Percentiles rank a stretch among this genome's conserved stretches.
Conservation (phyloP, 1,140 invertebrate genomes). For the Neocloeon triangulifer region DNA sequence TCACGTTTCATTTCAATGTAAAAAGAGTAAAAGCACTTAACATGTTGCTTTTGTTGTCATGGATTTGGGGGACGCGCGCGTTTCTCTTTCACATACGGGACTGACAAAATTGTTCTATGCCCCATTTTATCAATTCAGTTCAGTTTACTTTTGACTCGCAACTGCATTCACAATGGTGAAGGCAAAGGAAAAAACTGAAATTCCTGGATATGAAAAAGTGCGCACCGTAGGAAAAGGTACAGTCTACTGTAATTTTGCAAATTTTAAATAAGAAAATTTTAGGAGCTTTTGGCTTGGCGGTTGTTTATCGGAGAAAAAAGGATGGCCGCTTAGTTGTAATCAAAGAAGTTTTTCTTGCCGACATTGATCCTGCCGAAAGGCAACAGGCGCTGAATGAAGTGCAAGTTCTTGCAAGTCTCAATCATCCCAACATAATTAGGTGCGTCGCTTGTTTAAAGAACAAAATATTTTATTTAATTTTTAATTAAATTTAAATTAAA, state of each 20-base stretch:
- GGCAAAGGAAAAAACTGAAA: no score
- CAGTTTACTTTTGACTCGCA: no score
- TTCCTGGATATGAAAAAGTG: constrained; percentile 36
- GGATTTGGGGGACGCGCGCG: no score
- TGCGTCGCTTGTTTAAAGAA: constrained; percentile 5
- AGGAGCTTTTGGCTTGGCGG: constrained; percentile 54
- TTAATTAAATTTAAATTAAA: no score
- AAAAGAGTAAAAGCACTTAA: no score
- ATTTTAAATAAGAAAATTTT: no score
- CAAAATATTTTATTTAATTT: constrained; percentile 1
- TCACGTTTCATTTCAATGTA: no score
- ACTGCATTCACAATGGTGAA: no score
- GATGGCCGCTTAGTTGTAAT: constrained; percentile 45
- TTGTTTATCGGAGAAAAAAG: constrained; percentile 37
- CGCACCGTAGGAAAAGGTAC: constrained; percentile 33
- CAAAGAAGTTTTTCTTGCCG: constrained; percentile 53
- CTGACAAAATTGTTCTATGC: no score
- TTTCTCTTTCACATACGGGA: no score
- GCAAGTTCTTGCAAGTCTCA: constrained; percentile 39
- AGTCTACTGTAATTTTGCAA: not conserved
- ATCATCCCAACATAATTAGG: constrained; percentile 49
- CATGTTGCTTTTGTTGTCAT: no score
- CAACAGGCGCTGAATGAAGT: constrained; percentile 57
- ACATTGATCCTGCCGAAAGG: constrained; percentile 38
- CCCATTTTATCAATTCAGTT: no score